Conservation (phyloP, 2,888 invertebrate species). For the Ophioninae sp. region DNA sequence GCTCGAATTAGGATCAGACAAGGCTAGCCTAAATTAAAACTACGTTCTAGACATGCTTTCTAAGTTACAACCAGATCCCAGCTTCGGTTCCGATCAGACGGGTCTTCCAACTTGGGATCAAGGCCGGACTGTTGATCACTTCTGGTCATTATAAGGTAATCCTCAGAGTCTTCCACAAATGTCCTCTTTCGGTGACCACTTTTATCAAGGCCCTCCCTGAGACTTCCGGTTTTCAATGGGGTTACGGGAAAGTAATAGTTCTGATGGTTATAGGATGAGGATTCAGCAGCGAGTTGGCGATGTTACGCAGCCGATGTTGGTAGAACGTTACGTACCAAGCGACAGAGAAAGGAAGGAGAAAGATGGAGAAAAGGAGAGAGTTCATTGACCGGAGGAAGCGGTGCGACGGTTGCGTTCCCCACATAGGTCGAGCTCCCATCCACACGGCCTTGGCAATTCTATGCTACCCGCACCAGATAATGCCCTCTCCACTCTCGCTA, state of each 20-base stretch:
- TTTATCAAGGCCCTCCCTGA: no score
- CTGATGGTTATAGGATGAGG: slow-evolving; percentile 31
- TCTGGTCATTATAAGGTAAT: no score
- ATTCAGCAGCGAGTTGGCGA: slow-evolving; percentile 32
- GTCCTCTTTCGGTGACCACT: no score
- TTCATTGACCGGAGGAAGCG: slow-evolving; percentile 76
- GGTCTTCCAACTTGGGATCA: no score
- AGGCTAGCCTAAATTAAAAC: no score
- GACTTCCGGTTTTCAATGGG: not conserved
- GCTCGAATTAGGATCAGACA: no score
- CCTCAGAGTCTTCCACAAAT: no score
- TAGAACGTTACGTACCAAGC: not conserved
- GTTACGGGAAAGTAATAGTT: slow-evolving; percentile 20
- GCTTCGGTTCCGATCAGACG: no score
- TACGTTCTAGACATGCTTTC: no score
- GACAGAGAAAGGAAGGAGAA: slow-evolving; percentile 12
- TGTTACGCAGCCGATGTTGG: slow-evolving; percentile 59
- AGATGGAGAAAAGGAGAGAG: slow-evolving; percentile 63
- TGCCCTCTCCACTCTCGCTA: slow-evolving; percentile 69
- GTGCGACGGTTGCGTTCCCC: slow-evolving; percentile 74
- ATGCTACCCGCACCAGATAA: slow-evolving; percentile 79
- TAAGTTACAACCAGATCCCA: no score
- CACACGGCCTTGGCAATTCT: slow-evolving; percentile 79
- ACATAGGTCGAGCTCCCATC: slow-evolving; percentile 68
- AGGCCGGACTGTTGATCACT: no score